Conservation (phyloP, 2,888 invertebrate species). For the Ephialtes manifestator region DNA sequence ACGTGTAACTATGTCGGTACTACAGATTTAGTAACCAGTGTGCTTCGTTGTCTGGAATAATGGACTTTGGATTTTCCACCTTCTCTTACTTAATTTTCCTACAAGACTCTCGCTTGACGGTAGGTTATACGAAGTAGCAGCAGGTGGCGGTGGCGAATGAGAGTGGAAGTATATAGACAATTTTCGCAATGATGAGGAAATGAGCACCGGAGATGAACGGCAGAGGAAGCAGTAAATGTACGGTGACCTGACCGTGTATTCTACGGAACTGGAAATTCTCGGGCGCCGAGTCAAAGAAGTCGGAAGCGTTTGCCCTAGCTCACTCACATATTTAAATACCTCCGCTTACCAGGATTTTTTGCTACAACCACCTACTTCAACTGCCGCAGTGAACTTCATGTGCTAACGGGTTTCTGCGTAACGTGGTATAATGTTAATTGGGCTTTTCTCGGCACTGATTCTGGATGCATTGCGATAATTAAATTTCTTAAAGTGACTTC, state of each 20-base stretch:
- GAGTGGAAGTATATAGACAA: constrained; percentile 48
- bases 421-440: neutral
- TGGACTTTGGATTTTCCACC: constrained; percentile 3
- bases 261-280: constrained; percentile 69
- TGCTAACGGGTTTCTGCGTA: neutral
- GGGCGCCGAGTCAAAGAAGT: constrained; percentile 68
- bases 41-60: constrained; percentile 16
- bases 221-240: constrained; percentile 44
- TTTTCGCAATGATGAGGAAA: constrained; percentile 50
- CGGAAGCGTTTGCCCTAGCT: constrained; percentile 68
- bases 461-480: too few species aligned
- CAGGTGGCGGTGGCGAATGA: neutral
- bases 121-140: neutral
- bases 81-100: neutral
- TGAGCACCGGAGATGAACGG: constrained; percentile 28
- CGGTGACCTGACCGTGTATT: constrained; percentile 52
- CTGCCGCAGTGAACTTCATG: too few species aligned
- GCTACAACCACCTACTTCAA: neutral
- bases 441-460: neutral
- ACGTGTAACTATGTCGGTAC: neutral
- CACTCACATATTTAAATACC: constrained; percentile 49
- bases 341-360: neutral
- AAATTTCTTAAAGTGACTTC: too few species aligned
- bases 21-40: constrained; percentile 12
- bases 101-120: neutral